Evolutionary conservation across 35 echinoderm and acorn worm genomes (phyloP), one percentile per base, ranked within the genome.

Genomic region (Patiria miniata): DNA sequence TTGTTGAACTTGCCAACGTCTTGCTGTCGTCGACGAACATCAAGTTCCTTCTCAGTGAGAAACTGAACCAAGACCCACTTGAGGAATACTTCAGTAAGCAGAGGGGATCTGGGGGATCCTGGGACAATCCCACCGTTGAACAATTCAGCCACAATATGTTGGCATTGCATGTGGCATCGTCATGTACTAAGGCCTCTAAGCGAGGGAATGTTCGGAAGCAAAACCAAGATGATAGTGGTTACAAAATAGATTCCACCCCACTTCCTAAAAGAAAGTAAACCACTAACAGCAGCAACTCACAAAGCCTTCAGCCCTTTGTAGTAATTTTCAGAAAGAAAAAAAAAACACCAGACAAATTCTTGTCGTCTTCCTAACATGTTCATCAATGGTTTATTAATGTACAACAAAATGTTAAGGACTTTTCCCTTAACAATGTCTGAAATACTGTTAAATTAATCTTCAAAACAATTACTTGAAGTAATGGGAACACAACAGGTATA

Each of bases 81-180:
- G 90, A 92, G 44, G 77, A 80, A 51, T 87, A 87, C 53, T 92
- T 87, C 54, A 78, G 83, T 39, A 15, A 77, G 68, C 90, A 92
- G 51, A 44, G 73, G 44, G 61, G 51, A 30, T 36, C 28, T 61
- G 90, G 90, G 9, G 50, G 90, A 50, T 34, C 77, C 32, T 40
- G 40, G 47, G 84, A 92, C 68, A 87, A 87, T 77, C 90, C 90
- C 65, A 68, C 40, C 30, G 54, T 92, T 14, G 69, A 78, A 26
- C 37, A 78, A 21, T 92, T 92, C 60, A 44, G 29, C 3, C 53
- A 78, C 16, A 85, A 85, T n/a, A 83, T 29, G 23, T 28, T 81
- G 37, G 18, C 79, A 47, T 16, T 81, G 16, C 79, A 81, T 39
- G 79, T 81, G 79, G 73, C 73, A 16, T 29, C 28, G 17, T 18